phyloP scores from a whole-genome alignment of 2,113 vertebrate species.

The Cisticola juncidis region DNA sequence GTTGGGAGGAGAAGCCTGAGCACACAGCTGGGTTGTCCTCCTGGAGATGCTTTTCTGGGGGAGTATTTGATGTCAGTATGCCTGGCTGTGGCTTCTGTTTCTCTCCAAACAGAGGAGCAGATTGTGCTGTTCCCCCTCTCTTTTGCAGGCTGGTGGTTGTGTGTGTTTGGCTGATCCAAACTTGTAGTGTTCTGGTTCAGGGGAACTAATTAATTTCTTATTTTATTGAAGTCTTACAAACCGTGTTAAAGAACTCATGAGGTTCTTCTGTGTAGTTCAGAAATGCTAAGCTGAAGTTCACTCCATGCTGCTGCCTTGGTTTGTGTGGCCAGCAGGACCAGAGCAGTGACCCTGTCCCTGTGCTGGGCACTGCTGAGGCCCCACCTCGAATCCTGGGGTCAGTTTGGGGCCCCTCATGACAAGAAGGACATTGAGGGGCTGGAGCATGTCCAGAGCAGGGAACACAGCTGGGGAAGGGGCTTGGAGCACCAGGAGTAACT shows the following conservation, averaged over 20 bases:
- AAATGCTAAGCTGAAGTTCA: not conserved
- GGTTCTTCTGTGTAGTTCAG: not conserved
- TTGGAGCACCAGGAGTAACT: not conserved
- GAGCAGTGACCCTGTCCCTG: not conserved
- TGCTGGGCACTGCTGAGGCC: not conserved
- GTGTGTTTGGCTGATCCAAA: not conserved
- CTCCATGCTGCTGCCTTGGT: not conserved
- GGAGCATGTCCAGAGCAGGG: rapidly evolving
- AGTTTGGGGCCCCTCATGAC: not conserved
- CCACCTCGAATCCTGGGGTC: not conserved
- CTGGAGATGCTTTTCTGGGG: not conserved
- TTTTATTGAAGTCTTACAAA: not conserved
- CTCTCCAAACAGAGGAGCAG: not conserved
- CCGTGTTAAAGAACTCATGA: not conserved
- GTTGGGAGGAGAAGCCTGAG: not conserved
- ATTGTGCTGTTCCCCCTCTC: not conserved
- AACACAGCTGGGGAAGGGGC: not conserved
- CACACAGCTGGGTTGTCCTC: not conserved
- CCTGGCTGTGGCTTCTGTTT: not conserved
- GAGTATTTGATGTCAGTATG: not conserved
- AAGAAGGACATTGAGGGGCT: not conserved
- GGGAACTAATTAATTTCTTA: not conserved
- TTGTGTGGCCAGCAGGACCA: not conserved
- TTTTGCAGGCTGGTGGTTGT: not conserved
- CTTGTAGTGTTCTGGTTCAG: not conserved